Evolutionary conservation across 2,888 invertebrate genomes (phyloP), one percentile per base, ranked within the genome.

Genomic region (Caradrina kadenii): DNA sequence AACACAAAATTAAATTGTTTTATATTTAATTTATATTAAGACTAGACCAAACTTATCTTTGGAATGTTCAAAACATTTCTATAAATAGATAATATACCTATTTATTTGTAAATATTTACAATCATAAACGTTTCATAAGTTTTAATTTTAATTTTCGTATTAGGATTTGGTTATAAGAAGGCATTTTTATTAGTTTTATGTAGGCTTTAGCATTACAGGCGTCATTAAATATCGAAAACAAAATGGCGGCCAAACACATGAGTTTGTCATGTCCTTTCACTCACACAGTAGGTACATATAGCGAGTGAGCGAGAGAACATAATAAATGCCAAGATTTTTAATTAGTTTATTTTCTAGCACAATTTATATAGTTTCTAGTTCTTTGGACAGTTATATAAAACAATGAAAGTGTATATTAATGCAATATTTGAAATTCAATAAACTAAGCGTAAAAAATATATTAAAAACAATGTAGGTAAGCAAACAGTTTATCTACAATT

Each of bases 1-100:
- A 55, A 61, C 56, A 21, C 6, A 22, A 22, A 1, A 45, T 19
- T 1, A 17, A 13, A 48, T 63, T 45, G 1, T 64, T n/a, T 35
- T 42, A 49, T 45, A 45, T 45, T 42, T 10, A 35, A 0, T 82
- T 80, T 81, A 75, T 62, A 81, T 61, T 73, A 76, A 75, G 85
- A 85, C 85, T 84, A 84, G 78, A 85, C 64, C 76, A 78, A 63
- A 64, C 76, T 76, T 76, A 69, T 83, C 74, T 81, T 77, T 82
- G 77, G 80, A 76, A 77, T 82, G 72, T 76, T 73, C 49, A 55
- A 74, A 73, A 82, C 63, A 78, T 73, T 66, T 66, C 19, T 74
- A 61, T 50, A 50, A 58, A 69, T 72, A 62, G 62, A 72, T 68
- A 73, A 62, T 72, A 67, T 77, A 72, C 56, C 66, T 64, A 72